phyloP scores from a whole-genome alignment of 2,113 vertebrate species.

The Triplophysa rosa region DNA sequence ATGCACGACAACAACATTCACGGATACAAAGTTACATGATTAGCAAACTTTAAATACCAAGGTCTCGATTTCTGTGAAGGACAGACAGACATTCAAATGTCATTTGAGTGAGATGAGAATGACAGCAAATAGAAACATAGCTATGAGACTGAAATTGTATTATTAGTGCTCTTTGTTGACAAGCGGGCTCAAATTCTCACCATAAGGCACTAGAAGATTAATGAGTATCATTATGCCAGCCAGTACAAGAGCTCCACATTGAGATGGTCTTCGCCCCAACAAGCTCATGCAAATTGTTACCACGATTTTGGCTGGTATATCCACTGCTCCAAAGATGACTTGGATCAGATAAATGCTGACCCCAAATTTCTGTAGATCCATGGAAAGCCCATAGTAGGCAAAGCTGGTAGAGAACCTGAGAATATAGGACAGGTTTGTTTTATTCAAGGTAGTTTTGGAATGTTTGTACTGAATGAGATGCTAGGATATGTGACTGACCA shows the following conservation, averaged over 20 bases:
- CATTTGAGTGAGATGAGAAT: neutral
- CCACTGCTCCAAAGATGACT: constrained; percentile 76
- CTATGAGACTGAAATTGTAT: constrained; percentile 1
- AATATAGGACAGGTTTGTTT: neutral
- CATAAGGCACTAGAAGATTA: constrained; percentile 77
- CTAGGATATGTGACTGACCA: constrained; percentile 65
- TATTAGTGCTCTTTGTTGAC: neutral
- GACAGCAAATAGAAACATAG: constrained; percentile 12
- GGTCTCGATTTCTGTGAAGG: neutral
- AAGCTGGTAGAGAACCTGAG: constrained; percentile 77
- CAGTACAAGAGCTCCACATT: constrained; percentile 65
- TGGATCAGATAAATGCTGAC: constrained; percentile 80
- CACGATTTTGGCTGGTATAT: constrained; percentile 78
- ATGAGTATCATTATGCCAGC: constrained; percentile 71
- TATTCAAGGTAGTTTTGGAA: neutral
- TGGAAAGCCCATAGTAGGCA: constrained; percentile 76
- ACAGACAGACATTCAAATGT: neutral
- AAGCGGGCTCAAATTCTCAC: constrained; percentile 61
- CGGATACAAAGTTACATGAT: neutral
- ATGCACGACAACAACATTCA: constrained; percentile 35
- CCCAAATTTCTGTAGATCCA: constrained; percentile 81
- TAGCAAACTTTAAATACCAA: neutral
- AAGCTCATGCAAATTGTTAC: constrained; percentile 68
- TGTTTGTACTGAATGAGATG: neutral
- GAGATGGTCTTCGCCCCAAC: constrained; percentile 69